Conservation (phyloP, 2,888 invertebrate species). For the Octodonta nipae region DNA sequence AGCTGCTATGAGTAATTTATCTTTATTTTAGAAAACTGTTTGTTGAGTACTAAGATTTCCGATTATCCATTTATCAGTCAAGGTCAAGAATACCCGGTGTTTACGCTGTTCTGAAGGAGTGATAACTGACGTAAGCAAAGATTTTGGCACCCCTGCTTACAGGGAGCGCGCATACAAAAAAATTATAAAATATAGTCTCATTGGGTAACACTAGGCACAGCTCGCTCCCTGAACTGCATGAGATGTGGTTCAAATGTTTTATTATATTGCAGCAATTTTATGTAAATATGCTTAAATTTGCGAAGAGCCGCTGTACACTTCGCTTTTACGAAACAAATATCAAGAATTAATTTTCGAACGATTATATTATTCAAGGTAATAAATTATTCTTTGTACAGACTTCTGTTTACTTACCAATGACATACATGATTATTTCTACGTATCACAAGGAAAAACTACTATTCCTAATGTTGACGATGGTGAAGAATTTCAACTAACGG, state of each 20-base stretch:
- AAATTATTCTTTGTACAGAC: constrained; percentile 43
- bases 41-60: constrained; percentile 71
- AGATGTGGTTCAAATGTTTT: background rate
- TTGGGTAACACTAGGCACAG: constrained; percentile 21
- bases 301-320: too few species aligned
- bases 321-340: too few species aligned
- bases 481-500: constrained; percentile 78
- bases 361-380: too few species aligned
- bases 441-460: constrained; percentile 91
- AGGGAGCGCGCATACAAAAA: constrained; percentile 7
- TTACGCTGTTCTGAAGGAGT: constrained; percentile 80
- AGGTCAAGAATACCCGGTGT: too few species aligned
- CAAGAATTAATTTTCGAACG: too few species aligned
- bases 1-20: too few species aligned
- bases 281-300: too few species aligned
- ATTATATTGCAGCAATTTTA: too few species aligned
- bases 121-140: constrained; percentile 63
- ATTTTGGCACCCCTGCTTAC: constrained; percentile 4
- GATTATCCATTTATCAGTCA: constrained; percentile 86
- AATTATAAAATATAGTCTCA: constrained; percentile 8
- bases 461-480: constrained; percentile 92
- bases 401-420: constrained; percentile 70
- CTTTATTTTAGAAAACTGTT: constrained; percentile 63
- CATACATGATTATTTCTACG: constrained; percentile 86
- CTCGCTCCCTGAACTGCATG: constrained; percentile 26